Percentiles rank a stretch among this genome's conserved stretches.
These are phyloP conservation scores for Forpus xanthops DNA, from an alignment of 2,797 vertebrate genomes.

Conservation along the genomic window DNA sequence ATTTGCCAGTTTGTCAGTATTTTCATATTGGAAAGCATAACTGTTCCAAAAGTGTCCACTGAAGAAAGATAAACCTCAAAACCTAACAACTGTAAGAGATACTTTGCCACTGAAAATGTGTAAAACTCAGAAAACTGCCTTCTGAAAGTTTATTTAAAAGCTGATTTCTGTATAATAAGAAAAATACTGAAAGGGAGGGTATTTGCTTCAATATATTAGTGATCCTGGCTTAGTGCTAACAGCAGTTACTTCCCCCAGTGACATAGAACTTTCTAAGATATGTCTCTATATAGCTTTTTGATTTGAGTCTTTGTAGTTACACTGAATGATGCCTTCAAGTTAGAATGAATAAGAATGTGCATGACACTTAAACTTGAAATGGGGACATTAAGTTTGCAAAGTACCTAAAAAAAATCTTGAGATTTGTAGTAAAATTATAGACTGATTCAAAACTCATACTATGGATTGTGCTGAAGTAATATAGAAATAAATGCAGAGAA, in stretches of 20 bases:
- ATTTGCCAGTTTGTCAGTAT: constrained; percentile 8
- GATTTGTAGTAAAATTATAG: background rate
- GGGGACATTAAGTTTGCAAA: background rate
- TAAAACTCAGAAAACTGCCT: background rate
- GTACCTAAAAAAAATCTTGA: background rate
- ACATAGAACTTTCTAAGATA: background rate
- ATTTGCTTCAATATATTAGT: background rate
- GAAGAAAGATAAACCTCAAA: background rate
- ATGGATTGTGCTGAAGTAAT: background rate
- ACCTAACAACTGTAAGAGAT: background rate
- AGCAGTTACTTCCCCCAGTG: background rate
- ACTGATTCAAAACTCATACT: background rate
- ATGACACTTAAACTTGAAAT: background rate
- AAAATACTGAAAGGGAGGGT: background rate
- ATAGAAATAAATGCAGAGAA: background rate
- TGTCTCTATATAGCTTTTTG: background rate
- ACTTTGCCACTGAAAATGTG: background rate
- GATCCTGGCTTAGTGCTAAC: background rate
- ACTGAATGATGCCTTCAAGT: background rate
- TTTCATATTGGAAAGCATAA: background rate
- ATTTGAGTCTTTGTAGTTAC: background rate
- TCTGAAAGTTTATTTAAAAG: background rate
- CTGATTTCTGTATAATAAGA: background rate
- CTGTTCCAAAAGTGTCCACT: background rate
- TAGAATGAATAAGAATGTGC: background rate